Evolutionary conservation across 2,888 invertebrate species (phyloP).

Genomic region (Leptothorax acervorum): DNA sequence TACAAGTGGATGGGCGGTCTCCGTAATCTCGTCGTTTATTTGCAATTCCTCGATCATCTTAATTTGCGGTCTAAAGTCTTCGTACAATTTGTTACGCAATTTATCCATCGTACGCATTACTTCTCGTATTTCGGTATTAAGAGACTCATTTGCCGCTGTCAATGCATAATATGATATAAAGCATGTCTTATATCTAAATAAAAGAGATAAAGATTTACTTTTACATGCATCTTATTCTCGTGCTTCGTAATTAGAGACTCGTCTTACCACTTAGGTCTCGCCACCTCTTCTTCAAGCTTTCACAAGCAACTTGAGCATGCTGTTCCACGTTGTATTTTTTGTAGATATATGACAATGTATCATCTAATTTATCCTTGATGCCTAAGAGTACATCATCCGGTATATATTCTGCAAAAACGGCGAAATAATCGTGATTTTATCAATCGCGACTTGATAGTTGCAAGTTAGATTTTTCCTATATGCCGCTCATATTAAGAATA

Average conservation of each 20-base stretch:
- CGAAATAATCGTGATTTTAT: not conserved
- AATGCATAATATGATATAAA: slow-evolving; percentile 14
- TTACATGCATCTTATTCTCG: not conserved
- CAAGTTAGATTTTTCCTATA: not conserved
- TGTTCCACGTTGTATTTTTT: slow-evolving; percentile 85
- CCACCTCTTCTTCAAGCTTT: slow-evolving; percentile 83
- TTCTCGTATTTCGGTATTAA: slow-evolving; percentile 86
- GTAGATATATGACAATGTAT: slow-evolving; percentile 80
- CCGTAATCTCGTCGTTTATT: slow-evolving; percentile 84
- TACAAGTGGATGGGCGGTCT: slow-evolving; percentile 77
- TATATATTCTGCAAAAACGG: slow-evolving; percentile 74
- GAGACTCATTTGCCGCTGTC: slow-evolving; percentile 83
- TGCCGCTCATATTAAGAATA: not conserved
- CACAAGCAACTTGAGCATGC: slow-evolving; percentile 86
- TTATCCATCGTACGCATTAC: slow-evolving; percentile 89
- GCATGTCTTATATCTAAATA: not conserved
- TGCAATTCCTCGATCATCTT: slow-evolving; percentile 85
- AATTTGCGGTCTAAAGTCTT: slow-evolving; percentile 86
- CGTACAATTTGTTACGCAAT: slow-evolving; percentile 89
- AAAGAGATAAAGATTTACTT: not conserved
- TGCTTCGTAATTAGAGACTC: not conserved
- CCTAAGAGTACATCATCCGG: slow-evolving; percentile 78
- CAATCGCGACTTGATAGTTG: not conserved
- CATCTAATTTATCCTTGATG: slow-evolving; percentile 80
- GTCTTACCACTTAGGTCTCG: slow-evolving; percentile 80